phyloP scores from a whole-genome alignment of 2,113 vertebrate genomes.

The Hippoglossus stenolepis region DNA sequence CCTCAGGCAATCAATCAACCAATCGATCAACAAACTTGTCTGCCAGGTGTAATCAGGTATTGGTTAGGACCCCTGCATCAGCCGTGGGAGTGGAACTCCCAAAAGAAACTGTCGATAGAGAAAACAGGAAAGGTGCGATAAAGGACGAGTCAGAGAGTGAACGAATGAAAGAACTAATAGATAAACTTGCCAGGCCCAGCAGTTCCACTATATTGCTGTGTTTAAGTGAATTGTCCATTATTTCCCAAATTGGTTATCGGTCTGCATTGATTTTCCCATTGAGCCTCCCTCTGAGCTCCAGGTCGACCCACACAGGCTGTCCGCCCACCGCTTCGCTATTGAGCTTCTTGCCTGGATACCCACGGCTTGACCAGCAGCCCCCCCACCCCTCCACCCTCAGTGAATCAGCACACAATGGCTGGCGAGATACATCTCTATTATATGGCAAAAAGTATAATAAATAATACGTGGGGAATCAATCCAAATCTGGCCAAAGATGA shows the following conservation, averaged over 20 bases:
- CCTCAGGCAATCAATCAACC: background rate
- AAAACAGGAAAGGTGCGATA: constrained; percentile 10
- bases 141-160: constrained; percentile 8
- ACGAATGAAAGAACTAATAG: constrained; percentile 38
- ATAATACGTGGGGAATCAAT: background rate
- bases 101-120: constrained; percentile 9
- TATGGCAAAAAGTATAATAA: background rate
- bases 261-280: constrained; percentile 75
- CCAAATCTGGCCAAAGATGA: constrained; percentile 5
- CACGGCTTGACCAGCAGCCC: constrained; percentile 38
- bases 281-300: constrained; percentile 61
- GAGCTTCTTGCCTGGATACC: constrained; percentile 64
- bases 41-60: constrained; percentile 14
- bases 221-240: constrained; percentile 74
- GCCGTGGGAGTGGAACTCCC: background rate
- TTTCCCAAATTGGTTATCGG: constrained; percentile 74
- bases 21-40: background rate
- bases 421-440: constrained; percentile 58
- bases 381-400: constrained; percentile 11
- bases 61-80: background rate
- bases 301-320: constrained; percentile 55
- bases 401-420: constrained; percentile 58
- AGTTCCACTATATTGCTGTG: constrained; percentile 39
- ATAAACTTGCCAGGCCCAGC: constrained; percentile 46
- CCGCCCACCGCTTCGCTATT: constrained; percentile 57